A percentile compares a stretch with the other conserved stretches of the same genome.
Evolutionary conservation across 2,797 vertebrate species (phyloP).

Genomic region (Helarctos malayanus): DNA sequence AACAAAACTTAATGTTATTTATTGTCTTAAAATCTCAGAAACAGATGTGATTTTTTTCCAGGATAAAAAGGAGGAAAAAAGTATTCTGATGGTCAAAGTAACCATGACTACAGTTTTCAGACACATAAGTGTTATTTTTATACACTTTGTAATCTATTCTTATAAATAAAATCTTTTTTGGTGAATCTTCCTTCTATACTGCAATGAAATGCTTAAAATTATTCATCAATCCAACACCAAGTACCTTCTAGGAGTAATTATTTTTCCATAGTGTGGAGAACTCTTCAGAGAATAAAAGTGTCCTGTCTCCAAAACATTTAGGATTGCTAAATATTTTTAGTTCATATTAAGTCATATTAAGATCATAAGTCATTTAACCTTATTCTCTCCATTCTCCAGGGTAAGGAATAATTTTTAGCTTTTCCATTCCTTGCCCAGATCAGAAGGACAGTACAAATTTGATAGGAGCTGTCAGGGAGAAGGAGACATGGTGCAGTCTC

Average conservation of each 20-base stretch:
- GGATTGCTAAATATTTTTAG: neutral
- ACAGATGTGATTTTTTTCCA: conserved; percentile 73
- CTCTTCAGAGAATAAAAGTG: neutral
- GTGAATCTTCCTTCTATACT: conserved; percentile 34
- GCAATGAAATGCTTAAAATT: conserved; percentile 63
- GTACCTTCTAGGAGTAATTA: conserved; percentile 24
- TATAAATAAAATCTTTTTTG: conserved; percentile 62
- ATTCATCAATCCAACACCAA: conserved; percentile 54
- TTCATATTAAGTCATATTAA: neutral
- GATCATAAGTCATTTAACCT: neutral
- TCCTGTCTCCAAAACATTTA: neutral
- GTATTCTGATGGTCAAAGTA: conserved; percentile 66
- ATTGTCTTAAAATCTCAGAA: conserved; percentile 62
- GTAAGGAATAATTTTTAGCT: neutral
- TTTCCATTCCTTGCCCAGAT: neutral
- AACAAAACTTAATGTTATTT: conserved; percentile 57
- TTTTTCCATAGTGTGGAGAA: neutral
- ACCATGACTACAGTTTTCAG: conserved; percentile 73
- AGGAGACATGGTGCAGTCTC: neutral
- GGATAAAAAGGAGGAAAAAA: conserved; percentile 34
- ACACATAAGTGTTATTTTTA: conserved; percentile 74
- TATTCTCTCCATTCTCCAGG: neutral
- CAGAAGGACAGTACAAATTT: neutral
- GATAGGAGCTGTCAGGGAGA: neutral
- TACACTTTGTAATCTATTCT: conserved; percentile 63